Base-by-base conservation (phyloP, 2,797 vertebrate genomes). In the Melopsittacus undulatus region DNA sequence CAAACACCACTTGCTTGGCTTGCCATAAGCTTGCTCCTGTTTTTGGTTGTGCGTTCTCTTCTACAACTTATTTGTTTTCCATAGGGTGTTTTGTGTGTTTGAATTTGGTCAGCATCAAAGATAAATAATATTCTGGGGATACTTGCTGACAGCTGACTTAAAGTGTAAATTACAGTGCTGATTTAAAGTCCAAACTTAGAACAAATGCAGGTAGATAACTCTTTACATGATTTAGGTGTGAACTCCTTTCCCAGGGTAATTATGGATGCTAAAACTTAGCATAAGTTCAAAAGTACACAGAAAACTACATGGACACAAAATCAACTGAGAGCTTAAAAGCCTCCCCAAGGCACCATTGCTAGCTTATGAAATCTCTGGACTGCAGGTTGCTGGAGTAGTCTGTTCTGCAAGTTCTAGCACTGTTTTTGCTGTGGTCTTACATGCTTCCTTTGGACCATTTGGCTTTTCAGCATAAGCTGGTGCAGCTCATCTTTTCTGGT, bases 131-230 rank as follows among this genome's bases (percentile, higher is more conserved):
- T 90, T 92, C 48, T 83, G 52, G 46, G 13, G 64, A 34, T 74
- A 32, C 20, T 90, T 82, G 54, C 42, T 82, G 85, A 84, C 83
- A 92, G 64, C 54, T 89, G 78, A 56, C 20, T 83, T 77, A 38
- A 91, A 56, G 70, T 91, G 88, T 73, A 87, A 95, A 89, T 96
- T 90, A 59, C 43, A 86, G 51, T 66, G 42, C 64, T 74, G 75
- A 77, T 73, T 81, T 82, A 15, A 88, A 84, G 21, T 42, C 56
- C 30, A 63, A 63, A 48, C 26, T 94, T 88, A 43, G 87, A 94
- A 56, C 16, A 69, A 79, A 73, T 27, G 46, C 51, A 54, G 36
- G 30, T 49, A 38, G 42, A 27, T 52, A 54, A 62, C 18, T 45
- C 36, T 51, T 63, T 34, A 23, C 7, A 7, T 3, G 24, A 27